These are phyloP conservation scores for Pseudopleuronectes americanus DNA, from an alignment of 2,797 vertebrate genomes.

Conservation along the genomic window DNA sequence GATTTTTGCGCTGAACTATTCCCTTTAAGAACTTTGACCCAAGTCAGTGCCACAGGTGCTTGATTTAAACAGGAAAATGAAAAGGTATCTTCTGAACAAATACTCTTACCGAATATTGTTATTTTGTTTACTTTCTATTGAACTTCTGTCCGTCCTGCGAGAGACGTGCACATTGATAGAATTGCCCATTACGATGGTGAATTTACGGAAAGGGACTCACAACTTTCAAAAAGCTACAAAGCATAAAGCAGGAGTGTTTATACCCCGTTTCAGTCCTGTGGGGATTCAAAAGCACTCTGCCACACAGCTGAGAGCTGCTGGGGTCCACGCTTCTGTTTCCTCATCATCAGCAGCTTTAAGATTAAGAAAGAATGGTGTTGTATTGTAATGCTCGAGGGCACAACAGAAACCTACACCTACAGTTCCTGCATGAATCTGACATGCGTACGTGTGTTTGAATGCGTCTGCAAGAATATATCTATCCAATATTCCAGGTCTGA, in stretches of 20 bases:
- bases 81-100: too few species aligned
- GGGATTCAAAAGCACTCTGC: slow-evolving; percentile 33
- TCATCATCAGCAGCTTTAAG: slow-evolving; percentile 58
- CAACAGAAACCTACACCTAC: slow-evolving; percentile 18
- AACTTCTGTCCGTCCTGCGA: too few species aligned
- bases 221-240: too few species aligned
- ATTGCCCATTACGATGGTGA: too few species aligned
- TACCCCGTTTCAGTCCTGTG: slow-evolving; percentile 28
- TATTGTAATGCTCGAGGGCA: slow-evolving; percentile 17
- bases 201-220: too few species aligned
- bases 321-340: slow-evolving; percentile 40
- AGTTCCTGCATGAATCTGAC: slow-evolving; percentile 4
- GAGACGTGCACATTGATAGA: too few species aligned
- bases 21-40: too few species aligned
- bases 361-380: slow-evolving; percentile 33
- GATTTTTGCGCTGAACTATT: too few species aligned
- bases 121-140: too few species aligned
- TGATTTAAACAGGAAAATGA: too few species aligned
- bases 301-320: slow-evolving; percentile 41
- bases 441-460: background rate
- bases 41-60: too few species aligned
- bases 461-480: background rate
- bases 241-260: slow-evolving; percentile 23
- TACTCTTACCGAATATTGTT: too few species aligned
- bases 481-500: slow-evolving; percentile 6